Base-by-base conservation (phyloP, 2,888 invertebrate species). In the Blastobasis adustella region DNA sequence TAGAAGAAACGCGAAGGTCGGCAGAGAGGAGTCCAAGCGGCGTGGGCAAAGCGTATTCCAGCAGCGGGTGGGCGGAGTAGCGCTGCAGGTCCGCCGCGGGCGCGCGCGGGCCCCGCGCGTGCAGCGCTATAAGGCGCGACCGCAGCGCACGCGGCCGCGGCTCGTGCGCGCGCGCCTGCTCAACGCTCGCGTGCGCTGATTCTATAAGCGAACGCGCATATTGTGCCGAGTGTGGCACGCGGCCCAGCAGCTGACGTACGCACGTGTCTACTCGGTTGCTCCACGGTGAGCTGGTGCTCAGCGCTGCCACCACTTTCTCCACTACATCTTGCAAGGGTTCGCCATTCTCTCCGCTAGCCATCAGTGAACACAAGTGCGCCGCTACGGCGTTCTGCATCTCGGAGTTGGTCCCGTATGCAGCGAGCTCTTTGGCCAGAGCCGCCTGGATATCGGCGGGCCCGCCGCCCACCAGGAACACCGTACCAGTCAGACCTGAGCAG, bases 401-500 rank as follows among this genome's bases (percentile, higher is more conserved):
- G 10, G 67, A 65, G 3, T 71, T 67, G 0, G 64, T 64, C 5
- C 61, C 51, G 49, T 57, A 69, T 4, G 60, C 55, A 4, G 56
- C 50, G 3, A 80, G 50, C 36, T 73, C 61, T 5, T 65, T 56
- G 45, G 73, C 63, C 0, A 83, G 54, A 0, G 60, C 52, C 0
- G 40, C 49, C 9, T 62, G 47, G 36, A 73, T 62, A 42, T 79
- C 76, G 4, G 66, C 66, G 0, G 81, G 82, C 4, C 61, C 60
- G 1, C 61, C 62, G 2, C 83, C 82, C 7, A 81, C 46, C 49
- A 76, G 79, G 54, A 69, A 83, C 3, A 83, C 65, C 0, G 73
- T 79, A 4, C 82, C 82, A 3, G 54, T 67, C 6, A 70, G 51
- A 52, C 76, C 82, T 82, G 59, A 49, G 58, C 59, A 51, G n/a